Conservation (phyloP, 2,888 invertebrate genomes). For the Drosophila cracens region DNA sequence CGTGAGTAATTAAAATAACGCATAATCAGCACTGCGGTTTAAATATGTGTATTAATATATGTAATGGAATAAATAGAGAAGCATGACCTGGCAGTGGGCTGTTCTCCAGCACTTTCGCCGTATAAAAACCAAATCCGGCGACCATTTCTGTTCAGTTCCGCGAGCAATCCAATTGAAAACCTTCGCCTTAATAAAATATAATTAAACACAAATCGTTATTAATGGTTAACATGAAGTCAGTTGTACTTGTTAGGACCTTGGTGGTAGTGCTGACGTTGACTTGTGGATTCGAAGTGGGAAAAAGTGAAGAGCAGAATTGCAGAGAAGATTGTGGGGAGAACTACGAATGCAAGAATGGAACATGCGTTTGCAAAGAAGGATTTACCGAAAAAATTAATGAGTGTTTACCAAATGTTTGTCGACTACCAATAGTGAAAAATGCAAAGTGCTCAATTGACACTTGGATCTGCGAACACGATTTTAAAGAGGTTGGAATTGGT, state of each 20-base stretch:
- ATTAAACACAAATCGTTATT: neutral
- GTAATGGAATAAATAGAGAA: neutral
- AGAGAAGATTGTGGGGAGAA: rapidly evolving
- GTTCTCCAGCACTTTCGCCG: neutral
- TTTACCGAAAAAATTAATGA: rapidly evolving
- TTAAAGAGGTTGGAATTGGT: too few relatives aligned
- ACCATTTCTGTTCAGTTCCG: constrained; percentile 7
- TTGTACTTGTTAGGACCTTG: neutral
- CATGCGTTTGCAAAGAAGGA: neutral
- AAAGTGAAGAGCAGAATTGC: neutral
- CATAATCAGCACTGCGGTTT: neutral
- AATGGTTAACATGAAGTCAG: neutral
- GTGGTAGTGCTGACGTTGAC: neutral
- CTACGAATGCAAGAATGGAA: rapidly evolving
- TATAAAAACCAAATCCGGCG: constrained; percentile 4
- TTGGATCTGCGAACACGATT: neutral
- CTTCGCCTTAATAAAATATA: neutral
- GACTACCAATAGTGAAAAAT: rapidly evolving
- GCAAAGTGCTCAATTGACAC: rapidly evolving
- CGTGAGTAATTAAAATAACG: neutral
- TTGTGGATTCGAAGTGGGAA: neutral
- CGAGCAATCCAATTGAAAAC: neutral
- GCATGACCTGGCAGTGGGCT: neutral
- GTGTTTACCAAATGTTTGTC: neutral
- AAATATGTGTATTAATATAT: neutral